Evolutionary conservation across 2,888 invertebrate genomes (phyloP), one percentile per base, ranked within the genome.

Genomic region (Stenodema calcarata): DNA sequence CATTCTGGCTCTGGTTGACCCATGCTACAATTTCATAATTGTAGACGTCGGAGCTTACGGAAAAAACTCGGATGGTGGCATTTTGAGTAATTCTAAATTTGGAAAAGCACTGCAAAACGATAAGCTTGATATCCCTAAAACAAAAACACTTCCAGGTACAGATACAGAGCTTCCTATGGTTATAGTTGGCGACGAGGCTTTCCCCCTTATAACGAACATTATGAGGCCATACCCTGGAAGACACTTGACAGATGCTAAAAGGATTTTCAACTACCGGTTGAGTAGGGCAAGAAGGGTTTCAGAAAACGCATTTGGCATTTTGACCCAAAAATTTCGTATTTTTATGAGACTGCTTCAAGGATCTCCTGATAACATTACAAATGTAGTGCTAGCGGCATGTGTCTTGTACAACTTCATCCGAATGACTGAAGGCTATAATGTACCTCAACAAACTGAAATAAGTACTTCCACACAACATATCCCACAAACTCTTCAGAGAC

Each of bases 41-140:
- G 89, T 90, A 16, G 90, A 90, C 87, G 87, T 90, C 81, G 90
- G 89, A n/a, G 88, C 89, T 30, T 89, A 89, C 81, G 90, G 90
- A 9, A 89, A 88, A 87, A 89, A 89, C 62, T 90, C 90, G 83
- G 90, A 90, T 87, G 89, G 89, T 42, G 89, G 89, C 35, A 89
- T 90, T 75, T 90, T 90, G 87, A 81, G 79, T 35, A 73, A 86
- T 75, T 89, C 89, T 42, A 88, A 87, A 30, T 82, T 90, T 79
- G 90, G 89, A 82, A 87, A 88, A 87, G 41, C 62, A 87, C 86
- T 89, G 75, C 70, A 87, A 30, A 81, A 62, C 35, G 50, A 84
- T 30, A 83, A 41, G 69, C 80, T 88, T 41, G 86, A 86, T 88
- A 89, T 90, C 87, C 90, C 90, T 30, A 87, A 87, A 87, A 88